A percentile compares a stretch with the other conserved stretches of the same genome.
Evolutionary conservation across 2,888 invertebrate genomes (phyloP).

Genomic region (Harmothoe impar): DNA sequence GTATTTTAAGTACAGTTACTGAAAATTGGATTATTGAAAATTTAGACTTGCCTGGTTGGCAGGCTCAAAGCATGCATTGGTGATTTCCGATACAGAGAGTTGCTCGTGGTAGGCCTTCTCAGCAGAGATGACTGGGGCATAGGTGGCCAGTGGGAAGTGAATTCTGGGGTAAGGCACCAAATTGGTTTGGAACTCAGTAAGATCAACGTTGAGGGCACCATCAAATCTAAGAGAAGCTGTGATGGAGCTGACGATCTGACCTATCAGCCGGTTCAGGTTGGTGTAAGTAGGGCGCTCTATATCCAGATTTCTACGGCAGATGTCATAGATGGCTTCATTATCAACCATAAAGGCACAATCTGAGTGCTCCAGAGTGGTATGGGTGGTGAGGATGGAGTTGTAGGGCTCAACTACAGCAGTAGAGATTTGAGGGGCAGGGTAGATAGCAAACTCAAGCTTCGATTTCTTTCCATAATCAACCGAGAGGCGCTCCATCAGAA

Average conservation of each 20-base stretch:
- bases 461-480: conserved; percentile 92
- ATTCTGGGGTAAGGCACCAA: neutral
- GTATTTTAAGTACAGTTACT: too few relatives aligned
- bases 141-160: conserved; percentile 18
- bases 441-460: conserved; percentile 94
- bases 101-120: conserved; percentile 23
- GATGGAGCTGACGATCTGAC: neutral
- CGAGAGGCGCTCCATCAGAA: conserved; percentile 92
- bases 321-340: conserved; percentile 6
- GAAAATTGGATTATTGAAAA: too few relatives aligned
- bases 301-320: neutral
- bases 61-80: conserved; percentile 5
- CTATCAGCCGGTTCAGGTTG: conserved; percentile 2
- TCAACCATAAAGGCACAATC: conserved; percentile 6
- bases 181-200: conserved; percentile 16
- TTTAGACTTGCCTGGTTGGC: neutral
- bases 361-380: neutral
- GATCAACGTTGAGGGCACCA: conserved; percentile 2
- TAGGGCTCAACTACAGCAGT: conserved; percentile 7
- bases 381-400: conserved; percentile 84
- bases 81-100: neutral
- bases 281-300: conserved; percentile 16
- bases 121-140: conserved; percentile 11
- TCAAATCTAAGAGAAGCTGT: neutral
- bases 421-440: conserved; percentile 87